These are phyloP conservation scores for Apogon talboti DNA, from an alignment of 2,797 vertebrate genomes.

Conservation along the genomic window DNA sequence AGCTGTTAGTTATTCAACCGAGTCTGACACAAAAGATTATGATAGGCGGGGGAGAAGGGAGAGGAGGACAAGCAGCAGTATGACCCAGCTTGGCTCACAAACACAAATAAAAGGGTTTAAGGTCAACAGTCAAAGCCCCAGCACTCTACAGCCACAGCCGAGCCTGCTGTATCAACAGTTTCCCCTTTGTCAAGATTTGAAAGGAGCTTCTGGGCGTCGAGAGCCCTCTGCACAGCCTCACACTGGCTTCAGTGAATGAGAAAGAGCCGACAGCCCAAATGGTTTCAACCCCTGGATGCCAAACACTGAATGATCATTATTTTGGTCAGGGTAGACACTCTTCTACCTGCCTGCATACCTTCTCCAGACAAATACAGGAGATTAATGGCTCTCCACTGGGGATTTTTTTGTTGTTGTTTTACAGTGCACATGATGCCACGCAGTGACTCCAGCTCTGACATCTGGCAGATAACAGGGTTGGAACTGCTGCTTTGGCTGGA, in stretches of 20 bases:
- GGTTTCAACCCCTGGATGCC: slow-evolving; percentile 22
- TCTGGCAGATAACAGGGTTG: slow-evolving; percentile 11
- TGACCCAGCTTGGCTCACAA: slow-evolving; percentile 22
- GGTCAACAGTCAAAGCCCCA: slow-evolving; percentile 38
- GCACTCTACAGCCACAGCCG: slow-evolving; percentile 26
- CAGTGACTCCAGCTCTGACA: neutral
- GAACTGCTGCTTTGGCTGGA: slow-evolving; percentile 13
- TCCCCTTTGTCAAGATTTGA: slow-evolving; percentile 48
- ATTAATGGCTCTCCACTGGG: slow-evolving; percentile 7
- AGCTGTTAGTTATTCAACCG: slow-evolving; percentile 18
- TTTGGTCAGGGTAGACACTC: slow-evolving; percentile 8
- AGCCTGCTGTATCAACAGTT: slow-evolving; percentile 56
- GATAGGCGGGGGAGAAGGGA: neutral
- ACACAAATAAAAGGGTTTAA: slow-evolving; percentile 31
- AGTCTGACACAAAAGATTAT: slow-evolving; percentile 17
- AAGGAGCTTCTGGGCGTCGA: slow-evolving; percentile 33
- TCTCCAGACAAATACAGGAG: slow-evolving; percentile 7
- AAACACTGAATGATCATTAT: slow-evolving; percentile 46
- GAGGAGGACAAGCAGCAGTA: neutral
- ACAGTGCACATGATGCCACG: slow-evolving; percentile 1
- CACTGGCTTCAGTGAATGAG: slow-evolving; percentile 2
- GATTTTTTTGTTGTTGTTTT: neutral
- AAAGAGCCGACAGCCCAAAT: slow-evolving; percentile 19
- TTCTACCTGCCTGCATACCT: slow-evolving; percentile 30
- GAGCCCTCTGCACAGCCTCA: slow-evolving; percentile 9